Evolutionary conservation across 92 coral and sea anemone genomes (phyloP).

Genomic region (Bergia puertoricense): DNA sequence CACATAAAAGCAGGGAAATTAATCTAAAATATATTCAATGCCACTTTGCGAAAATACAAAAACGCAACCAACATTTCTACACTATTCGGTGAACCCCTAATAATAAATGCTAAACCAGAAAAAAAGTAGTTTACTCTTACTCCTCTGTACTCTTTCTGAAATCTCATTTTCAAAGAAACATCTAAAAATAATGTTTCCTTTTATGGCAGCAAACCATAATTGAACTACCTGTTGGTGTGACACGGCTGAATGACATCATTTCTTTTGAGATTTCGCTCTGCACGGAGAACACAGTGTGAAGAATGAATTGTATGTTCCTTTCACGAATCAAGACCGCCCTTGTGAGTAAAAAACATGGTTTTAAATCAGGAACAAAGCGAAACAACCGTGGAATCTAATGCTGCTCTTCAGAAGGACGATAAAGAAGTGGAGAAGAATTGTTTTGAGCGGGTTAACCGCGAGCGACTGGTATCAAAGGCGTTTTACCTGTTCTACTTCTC

Average conservation of each 20-base stretch:
- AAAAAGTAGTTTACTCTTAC: neutral
- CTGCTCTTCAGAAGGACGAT: neutral
- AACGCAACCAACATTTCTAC: neutral
- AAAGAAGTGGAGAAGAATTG: constrained; percentile 40
- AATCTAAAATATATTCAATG: neutral
- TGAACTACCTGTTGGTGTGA: constrained; percentile 25
- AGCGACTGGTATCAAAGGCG: constrained; percentile 94
- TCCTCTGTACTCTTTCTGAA: neutral
- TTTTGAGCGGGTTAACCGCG: constrained; percentile 74
- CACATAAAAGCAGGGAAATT: neutral
- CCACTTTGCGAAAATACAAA: neutral
- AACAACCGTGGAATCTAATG: neutral
- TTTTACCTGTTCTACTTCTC: constrained; percentile 96
- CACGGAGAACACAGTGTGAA: constrained; percentile 15
- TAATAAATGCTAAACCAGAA: neutral
- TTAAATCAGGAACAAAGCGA: neutral
- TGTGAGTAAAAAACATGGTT: constrained; percentile 7
- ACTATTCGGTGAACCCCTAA: neutral
- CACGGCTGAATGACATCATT: constrained; percentile 47
- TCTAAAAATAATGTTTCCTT: constrained; percentile 16
- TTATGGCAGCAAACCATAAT: constrained; percentile 2
- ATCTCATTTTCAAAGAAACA: neutral
- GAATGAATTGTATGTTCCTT: neutral
- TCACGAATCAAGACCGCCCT: neutral
- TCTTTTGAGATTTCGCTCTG: constrained; percentile 8